Evolutionary conservation across 2,113 vertebrate genomes (phyloP), one percentile per base, ranked within the genome.

Genomic region (Aythya baeri): DNA sequence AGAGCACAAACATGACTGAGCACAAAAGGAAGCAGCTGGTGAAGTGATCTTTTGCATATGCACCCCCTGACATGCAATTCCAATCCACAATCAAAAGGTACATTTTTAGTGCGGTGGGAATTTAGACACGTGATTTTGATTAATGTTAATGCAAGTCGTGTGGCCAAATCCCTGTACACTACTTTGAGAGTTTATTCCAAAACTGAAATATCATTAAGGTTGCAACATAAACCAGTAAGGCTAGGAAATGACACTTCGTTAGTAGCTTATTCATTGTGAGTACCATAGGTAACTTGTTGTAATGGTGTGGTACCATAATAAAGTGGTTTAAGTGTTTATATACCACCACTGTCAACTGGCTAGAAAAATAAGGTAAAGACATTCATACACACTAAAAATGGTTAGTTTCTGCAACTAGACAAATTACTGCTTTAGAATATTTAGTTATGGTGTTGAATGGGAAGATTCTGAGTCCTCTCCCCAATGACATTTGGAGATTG

Each of bases 161-260:
- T 85, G 95, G 78, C 46, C 71, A 97, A 97, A 92, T 96, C 95
- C 94, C 96, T 76, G 74, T 83, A 50, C 83, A 3, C 91, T 91
- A 87, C 93, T 96, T 94, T 59, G 71, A 76, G 74, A 95, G 78
- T 88, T 91, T 95, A 93, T 84, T 91, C 86, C 96, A 91, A 95
- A 96, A 92, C 66, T 3, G 2, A 91, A 96, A 93, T 89, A 92
- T 83, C 94, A 96, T 95, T 96, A 96, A 93, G 88, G 50, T 74
- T 94, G 88, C 86, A 96, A 92, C 74, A 91, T 50, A 94, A 95
- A 89, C 80, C 58, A 85, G 76, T 92, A 94, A 94, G 83, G 88
- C 78, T 83, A 94, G 92, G 92, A 96, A 96, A 92, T 94, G 88
- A 94, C 94, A 97, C 93, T 96, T 96, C 88, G 92, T 97, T 95